A percentile compares a stretch with the other conserved stretches of the same genome.
phyloP scores from a whole-genome alignment of 1,140 invertebrate genomes.

The Lutraria rhynchaena region DNA sequence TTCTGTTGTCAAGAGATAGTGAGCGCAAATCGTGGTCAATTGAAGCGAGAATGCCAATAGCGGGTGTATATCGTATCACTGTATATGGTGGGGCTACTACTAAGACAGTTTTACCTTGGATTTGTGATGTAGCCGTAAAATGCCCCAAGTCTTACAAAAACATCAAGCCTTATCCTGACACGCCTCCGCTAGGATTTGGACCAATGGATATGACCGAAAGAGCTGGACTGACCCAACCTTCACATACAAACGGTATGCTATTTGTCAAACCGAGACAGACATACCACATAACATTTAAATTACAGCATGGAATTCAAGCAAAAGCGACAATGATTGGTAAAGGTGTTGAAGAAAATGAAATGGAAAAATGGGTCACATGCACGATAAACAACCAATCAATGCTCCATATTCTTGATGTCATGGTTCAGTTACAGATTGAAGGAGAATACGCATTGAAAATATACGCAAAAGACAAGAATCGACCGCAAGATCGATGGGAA shows the following conservation, averaged over 20 bases:
- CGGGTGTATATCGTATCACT: slow-evolving; percentile 48
- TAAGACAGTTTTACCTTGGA: slow-evolving; percentile 16
- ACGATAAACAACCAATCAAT: slow-evolving; percentile 53
- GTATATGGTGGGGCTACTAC: slow-evolving; percentile 31
- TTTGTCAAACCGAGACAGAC: slow-evolving; percentile 40
- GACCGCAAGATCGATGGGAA: not conserved
- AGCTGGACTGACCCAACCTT: slow-evolving; percentile 24
- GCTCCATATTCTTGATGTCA: slow-evolving; percentile 17
- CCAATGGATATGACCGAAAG: slow-evolving; percentile 47
- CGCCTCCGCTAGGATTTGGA: slow-evolving; percentile 45
- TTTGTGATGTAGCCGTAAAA: slow-evolving; percentile 44
- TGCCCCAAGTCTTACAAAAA: slow-evolving; percentile 19
- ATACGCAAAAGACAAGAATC: slow-evolving; percentile 7
- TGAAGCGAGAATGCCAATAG: slow-evolving; percentile 42
- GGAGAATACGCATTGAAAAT: slow-evolving; percentile 48
- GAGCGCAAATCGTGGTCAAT: slow-evolving; percentile 21
- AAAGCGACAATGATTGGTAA: slow-evolving; percentile 35
- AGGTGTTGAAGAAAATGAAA: not conserved
- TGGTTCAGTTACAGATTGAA: slow-evolving; percentile 27
- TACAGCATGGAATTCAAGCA: slow-evolving; percentile 3
- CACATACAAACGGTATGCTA: slow-evolving; percentile 49
- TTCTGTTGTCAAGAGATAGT: slow-evolving; percentile 39
- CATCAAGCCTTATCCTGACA: slow-evolving; percentile 44
- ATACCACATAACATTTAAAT: slow-evolving; percentile 43
- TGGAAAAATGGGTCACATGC: slow-evolving; percentile 37